Evolutionary conservation across 2,888 invertebrate genomes (phyloP).

Genomic region (Ferdinandea cuprea): DNA sequence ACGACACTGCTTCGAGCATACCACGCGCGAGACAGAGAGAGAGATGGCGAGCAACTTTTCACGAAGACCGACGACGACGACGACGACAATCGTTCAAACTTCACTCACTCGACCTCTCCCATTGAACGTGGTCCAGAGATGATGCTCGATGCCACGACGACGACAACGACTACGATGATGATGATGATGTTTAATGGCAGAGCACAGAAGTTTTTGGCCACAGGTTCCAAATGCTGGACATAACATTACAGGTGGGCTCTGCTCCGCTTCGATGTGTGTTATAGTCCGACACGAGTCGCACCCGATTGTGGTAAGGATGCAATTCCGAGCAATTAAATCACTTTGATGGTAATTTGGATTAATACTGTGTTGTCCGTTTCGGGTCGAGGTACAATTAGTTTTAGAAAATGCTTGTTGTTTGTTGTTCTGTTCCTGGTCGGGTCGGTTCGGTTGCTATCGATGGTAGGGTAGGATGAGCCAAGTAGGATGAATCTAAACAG

Average conservation of each 20-base stretch:
- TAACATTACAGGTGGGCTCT: slow-evolving; percentile 73
- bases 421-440: slow-evolving; percentile 68
- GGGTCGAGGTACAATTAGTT: slow-evolving; percentile 81
- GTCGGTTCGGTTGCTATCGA: slow-evolving; percentile 60
- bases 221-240: slow-evolving; percentile 49
- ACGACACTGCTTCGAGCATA: slow-evolving; percentile 37
- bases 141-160: slow-evolving; percentile 15
- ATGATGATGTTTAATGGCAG: slow-evolving; percentile 73
- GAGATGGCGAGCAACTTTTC: slow-evolving; percentile 40
- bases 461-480: slow-evolving; percentile 28
- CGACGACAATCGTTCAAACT: slow-evolving; percentile 72
- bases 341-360: slow-evolving; percentile 84
- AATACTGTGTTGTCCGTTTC: slow-evolving; percentile 82
- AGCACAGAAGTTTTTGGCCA: slow-evolving; percentile 69
- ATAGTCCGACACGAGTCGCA: slow-evolving; percentile 55
- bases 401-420: slow-evolving; percentile 76
- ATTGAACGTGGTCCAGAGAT: slow-evolving; percentile 13
- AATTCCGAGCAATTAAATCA: slow-evolving; percentile 84
- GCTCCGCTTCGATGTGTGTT: slow-evolving; percentile 14
- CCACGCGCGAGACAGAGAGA: slow-evolving; percentile 7
- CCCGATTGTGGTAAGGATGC: slow-evolving; percentile 79
- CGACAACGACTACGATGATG: slow-evolving; percentile 9
- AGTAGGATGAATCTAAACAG: slow-evolving; percentile 59
- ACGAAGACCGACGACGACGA: slow-evolving; percentile 21
- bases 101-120: slow-evolving; percentile 31